Percentiles rank a stretch among this genome's conserved stretches.
Conservation (phyloP, 2,113 vertebrate species). For the Corythornis madagascariensis region DNA sequence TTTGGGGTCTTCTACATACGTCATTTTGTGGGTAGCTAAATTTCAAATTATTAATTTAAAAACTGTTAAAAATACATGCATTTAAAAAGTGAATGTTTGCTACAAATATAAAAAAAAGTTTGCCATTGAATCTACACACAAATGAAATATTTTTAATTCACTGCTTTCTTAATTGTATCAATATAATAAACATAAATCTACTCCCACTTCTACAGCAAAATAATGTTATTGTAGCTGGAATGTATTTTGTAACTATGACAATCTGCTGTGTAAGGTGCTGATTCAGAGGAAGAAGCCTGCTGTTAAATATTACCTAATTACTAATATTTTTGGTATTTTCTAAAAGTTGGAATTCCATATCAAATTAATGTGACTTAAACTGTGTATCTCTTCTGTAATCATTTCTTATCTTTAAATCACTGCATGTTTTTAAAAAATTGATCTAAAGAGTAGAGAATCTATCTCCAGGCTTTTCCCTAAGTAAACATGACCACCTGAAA, state of each 20-base stretch:
- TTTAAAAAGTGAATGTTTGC: not conserved
- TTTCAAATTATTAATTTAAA: not conserved
- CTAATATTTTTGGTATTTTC: not conserved
- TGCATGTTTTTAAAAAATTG: not conserved
- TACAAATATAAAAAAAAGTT: not conserved
- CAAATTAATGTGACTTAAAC: not conserved
- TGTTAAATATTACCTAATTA: not conserved
- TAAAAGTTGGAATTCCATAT: not conserved
- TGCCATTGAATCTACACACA: not conserved
- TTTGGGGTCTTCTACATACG: too few species aligned
- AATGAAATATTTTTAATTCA: not conserved
- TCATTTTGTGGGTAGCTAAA: too few species aligned
- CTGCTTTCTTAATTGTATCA: not conserved
- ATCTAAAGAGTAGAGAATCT: not conserved
- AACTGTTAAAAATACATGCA: not conserved
- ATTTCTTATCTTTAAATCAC: not conserved
- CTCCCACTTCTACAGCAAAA: not conserved
- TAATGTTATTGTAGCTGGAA: not conserved
- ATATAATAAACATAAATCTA: not conserved
- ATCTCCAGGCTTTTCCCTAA: not conserved
- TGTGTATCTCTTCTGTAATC: not conserved
- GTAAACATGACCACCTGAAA: not conserved
- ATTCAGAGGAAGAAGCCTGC: not conserved
- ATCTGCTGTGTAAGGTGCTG: not conserved
- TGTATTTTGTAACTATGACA: not conserved